These are phyloP conservation scores for Channa maculata DNA, from an alignment of 2,113 vertebrate genomes.

Conservation along the genomic window DNA sequence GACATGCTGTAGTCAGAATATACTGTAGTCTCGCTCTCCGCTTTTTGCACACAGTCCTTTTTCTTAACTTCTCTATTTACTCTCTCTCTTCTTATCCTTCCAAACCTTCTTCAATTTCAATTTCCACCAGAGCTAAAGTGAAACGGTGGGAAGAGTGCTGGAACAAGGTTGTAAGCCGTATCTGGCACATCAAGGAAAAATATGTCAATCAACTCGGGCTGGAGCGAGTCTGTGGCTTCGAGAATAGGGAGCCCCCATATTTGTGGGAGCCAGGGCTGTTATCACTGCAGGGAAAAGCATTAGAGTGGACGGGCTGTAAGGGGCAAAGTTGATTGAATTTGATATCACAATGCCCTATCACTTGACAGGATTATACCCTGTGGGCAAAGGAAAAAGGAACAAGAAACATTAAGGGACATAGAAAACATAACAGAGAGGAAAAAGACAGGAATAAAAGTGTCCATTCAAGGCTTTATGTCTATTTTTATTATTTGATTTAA, in stretches of 20 bases:
- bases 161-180: conserved; percentile 54
- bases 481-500: conserved; percentile 45
- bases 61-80: conserved; percentile 19
- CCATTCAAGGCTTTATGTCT: neutral
- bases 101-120: conserved; percentile 65
- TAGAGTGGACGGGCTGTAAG: conserved; percentile 51
- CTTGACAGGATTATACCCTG: conserved; percentile 36
- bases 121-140: conserved; percentile 57
- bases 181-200: conserved; percentile 74
- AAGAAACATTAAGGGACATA: neutral
- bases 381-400: conserved; percentile 27
- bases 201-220: conserved; percentile 71
- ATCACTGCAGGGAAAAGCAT: conserved; percentile 65
- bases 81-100: conserved; percentile 21
- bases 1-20: conserved; percentile 21
- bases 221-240: conserved; percentile 42
- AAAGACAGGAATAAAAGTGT: neutral
- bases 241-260: conserved; percentile 51
- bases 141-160: conserved; percentile 50
- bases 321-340: conserved; percentile 68
- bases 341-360: conserved; percentile 59
- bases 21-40: conserved; percentile 9
- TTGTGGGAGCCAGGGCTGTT: conserved; percentile 33
- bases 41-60: conserved; percentile 26
- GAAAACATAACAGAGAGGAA: conserved; percentile 3